Evolutionary conservation across 1,140 invertebrate genomes (phyloP).

Genomic region (Maniola jurtina): DNA sequence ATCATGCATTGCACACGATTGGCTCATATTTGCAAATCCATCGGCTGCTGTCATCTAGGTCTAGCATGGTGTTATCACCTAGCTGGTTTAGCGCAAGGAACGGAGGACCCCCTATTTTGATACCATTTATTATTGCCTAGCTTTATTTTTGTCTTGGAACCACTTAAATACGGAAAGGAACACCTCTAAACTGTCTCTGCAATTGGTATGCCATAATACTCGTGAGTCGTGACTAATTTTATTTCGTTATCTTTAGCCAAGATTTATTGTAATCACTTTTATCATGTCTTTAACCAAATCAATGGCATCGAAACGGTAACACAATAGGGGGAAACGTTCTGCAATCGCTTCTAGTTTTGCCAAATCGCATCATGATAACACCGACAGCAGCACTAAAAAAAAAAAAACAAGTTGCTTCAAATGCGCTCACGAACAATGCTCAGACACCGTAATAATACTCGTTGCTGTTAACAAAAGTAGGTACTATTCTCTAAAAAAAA

Average conservation of each 20-base stretch:
- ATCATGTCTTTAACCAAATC: neutral
- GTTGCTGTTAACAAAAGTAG: conserved; percentile 21
- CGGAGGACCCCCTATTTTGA: conserved; percentile 40
- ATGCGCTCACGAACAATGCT: conserved; percentile 59
- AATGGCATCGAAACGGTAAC: conserved; percentile 50
- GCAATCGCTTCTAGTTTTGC: conserved; percentile 66
- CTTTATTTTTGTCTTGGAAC: neutral
- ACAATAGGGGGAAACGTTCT: conserved; percentile 57
- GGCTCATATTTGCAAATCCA: conserved; percentile 65
- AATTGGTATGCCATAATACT: neutral
- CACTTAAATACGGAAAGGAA: neutral
- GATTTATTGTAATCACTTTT: neutral
- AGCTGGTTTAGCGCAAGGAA: conserved; percentile 69
- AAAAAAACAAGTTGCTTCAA: conserved; percentile 55
- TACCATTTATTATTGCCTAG: conserved; percentile 15
- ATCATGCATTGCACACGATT: conserved; percentile 72
- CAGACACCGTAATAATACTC: conserved; percentile 53
- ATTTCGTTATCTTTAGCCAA: neutral
- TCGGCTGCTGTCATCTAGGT: conserved; percentile 68
- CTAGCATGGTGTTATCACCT: conserved; percentile 70
- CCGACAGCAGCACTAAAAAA: conserved; percentile 53
- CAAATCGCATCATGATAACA: conserved; percentile 61
- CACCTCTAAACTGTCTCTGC: neutral
- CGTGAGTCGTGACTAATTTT: too few species aligned
- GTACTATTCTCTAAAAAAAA: conserved; percentile 22